phyloP scores from a whole-genome alignment of 1,140 invertebrate genomes.

The Lepidurus packardi region DNA sequence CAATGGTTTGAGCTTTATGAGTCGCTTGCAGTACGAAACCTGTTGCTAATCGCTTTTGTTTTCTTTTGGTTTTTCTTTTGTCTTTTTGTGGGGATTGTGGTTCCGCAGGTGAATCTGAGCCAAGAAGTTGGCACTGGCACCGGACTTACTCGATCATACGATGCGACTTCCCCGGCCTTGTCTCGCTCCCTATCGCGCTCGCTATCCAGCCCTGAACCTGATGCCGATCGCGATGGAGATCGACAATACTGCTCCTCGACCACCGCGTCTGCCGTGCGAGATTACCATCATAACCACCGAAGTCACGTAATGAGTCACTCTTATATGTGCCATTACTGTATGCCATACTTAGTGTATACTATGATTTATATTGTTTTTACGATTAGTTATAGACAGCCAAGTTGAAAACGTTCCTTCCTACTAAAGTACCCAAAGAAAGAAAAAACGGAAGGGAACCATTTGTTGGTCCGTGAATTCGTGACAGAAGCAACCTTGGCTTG shows the following conservation, averaged over 20 bases:
- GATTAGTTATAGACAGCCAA: no score
- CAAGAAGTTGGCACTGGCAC: slow-evolving; percentile 23
- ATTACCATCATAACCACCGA: not conserved
- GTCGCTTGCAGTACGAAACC: not conserved
- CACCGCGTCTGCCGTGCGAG: slow-evolving; percentile 44
- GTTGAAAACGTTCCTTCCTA: no score
- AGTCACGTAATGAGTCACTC: not conserved
- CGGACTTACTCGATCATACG: not conserved
- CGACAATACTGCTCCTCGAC: slow-evolving; percentile 72
- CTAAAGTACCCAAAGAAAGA: not conserved
- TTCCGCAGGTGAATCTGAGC: slow-evolving; percentile 27
- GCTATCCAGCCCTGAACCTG: slow-evolving; percentile 31
- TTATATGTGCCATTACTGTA: not conserved
- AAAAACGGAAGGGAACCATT: not conserved
- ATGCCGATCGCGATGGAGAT: slow-evolving; percentile 44
- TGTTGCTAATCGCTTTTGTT: not conserved
- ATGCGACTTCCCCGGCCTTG: slow-evolving; percentile 28
- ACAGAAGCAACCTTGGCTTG: slow-evolving; percentile 1
- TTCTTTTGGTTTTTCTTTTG: not conserved
- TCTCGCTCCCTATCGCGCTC: slow-evolving; percentile 33
- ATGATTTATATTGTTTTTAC: not conserved
- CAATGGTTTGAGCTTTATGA: no score
- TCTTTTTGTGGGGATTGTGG: not conserved
- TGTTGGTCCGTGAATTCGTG: not conserved
- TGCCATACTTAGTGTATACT: not conserved